Conservation (phyloP, 2,888 invertebrate genomes). For the Melitaea athalia region DNA sequence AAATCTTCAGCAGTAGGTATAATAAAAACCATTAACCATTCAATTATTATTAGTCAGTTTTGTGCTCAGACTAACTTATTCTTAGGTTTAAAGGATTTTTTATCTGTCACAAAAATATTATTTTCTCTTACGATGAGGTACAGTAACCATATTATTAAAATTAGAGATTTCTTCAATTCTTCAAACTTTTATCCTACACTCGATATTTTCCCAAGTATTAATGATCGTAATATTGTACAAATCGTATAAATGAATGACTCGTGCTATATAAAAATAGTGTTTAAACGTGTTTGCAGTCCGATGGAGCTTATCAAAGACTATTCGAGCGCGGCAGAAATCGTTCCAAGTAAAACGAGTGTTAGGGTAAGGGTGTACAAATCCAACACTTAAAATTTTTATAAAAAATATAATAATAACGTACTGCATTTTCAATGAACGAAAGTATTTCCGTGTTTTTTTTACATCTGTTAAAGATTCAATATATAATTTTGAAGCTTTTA, state of each 20-base stretch:
- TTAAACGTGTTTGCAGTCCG: constrained; percentile 17
- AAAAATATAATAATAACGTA: not conserved
- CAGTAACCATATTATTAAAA: too few species aligned
- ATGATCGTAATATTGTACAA: not conserved
- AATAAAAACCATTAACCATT: too few species aligned
- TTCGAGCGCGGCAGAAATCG: constrained; percentile 3
- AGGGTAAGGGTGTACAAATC: constrained; percentile 6
- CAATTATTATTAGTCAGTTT: too few species aligned
- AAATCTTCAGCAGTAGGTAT: too few species aligned
- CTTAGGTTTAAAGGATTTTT: too few species aligned
- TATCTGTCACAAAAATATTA: too few species aligned
- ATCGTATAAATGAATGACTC: constrained; percentile 2
- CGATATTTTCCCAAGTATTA: not conserved
- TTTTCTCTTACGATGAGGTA: too few species aligned
- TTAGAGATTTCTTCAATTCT: not conserved
- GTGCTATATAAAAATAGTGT: constrained; percentile 2
- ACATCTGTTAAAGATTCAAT: not conserved
- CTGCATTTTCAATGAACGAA: not conserved
- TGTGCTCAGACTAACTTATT: too few species aligned
- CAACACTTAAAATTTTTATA: not conserved
- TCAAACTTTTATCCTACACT: not conserved
- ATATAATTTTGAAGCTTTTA: not conserved
- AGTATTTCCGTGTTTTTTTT: not conserved
- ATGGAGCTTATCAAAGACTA: constrained; percentile 23
- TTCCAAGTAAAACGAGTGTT: not conserved